These are phyloP conservation scores for Littorina saxatilis DNA, from an alignment of 1,140 invertebrate species.

Conservation along the genomic window DNA sequence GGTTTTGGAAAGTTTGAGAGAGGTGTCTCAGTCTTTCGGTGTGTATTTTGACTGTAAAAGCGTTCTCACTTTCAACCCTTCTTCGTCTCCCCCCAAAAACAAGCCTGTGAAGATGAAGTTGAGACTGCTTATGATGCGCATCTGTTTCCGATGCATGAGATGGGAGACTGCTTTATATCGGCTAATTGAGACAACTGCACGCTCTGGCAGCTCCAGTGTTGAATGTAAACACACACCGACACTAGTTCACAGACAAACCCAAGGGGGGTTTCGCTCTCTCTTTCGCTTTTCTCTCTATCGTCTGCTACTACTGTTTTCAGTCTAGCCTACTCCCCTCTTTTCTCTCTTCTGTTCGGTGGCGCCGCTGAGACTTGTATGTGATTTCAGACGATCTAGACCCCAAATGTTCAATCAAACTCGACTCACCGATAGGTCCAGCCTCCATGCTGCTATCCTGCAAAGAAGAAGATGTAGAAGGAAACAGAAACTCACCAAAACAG, in stretches of 20 bases:
- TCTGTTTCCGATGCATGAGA: constrained; percentile 25
- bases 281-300: background rate
- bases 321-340: background rate
- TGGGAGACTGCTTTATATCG: constrained; percentile 7
- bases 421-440: background rate
- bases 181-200: constrained; percentile 9
- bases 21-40: no score
- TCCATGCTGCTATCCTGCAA: background rate
- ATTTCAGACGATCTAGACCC: background rate
- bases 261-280: background rate
- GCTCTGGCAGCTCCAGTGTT: constrained; percentile 24
- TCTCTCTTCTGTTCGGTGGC: background rate
- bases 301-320: background rate
- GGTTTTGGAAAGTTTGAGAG: no score
- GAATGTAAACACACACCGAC: constrained; percentile 34
- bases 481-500: constrained; percentile 28
- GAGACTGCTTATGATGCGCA: constrained; percentile 22
- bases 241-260: background rate
- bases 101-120: constrained; percentile 8
- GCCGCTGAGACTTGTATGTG: constrained; percentile 12
- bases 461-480: background rate
- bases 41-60: no score
- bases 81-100: background rate
- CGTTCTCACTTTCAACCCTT: no score
- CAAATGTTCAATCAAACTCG: background rate